Percentiles rank a stretch among this genome's conserved stretches.
phyloP scores from a whole-genome alignment of 2,797 vertebrate species.

The Pempheris klunzingeri region DNA sequence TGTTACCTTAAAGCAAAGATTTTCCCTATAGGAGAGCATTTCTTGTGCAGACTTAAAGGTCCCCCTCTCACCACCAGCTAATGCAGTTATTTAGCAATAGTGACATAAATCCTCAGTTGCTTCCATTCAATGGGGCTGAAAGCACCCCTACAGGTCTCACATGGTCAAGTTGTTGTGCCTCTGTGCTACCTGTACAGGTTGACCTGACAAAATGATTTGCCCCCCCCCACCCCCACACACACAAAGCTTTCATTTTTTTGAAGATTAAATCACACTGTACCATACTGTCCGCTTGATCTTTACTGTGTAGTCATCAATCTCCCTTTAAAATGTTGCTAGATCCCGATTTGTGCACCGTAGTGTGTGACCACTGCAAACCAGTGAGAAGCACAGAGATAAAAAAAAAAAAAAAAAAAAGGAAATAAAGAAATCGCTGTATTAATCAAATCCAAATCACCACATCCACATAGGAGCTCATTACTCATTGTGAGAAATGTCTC shows the following conservation, averaged over 20 bases:
- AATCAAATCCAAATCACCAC: no score
- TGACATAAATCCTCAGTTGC: not conserved
- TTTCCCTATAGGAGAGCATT: not conserved
- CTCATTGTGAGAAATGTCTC: not conserved
- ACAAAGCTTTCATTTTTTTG: not conserved
- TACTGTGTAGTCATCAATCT: not conserved
- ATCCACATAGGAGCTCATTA: not conserved
- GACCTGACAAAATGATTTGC: not conserved
- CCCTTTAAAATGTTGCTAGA: not conserved
- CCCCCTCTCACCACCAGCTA: not conserved
- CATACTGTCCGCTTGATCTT: no score
- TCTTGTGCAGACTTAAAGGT: not conserved
- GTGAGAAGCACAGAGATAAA: not conserved
- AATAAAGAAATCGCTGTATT: not conserved
- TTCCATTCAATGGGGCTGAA: not conserved
- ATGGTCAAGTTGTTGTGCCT: not conserved
- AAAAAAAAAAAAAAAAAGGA: not conserved
- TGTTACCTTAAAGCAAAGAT: not conserved
- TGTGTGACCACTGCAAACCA: not conserved
- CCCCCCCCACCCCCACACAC: no score
- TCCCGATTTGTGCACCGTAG: not conserved
- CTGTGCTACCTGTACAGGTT: not conserved
- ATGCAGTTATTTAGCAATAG: not conserved
- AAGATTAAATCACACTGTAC: no score
- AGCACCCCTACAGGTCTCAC: not conserved